phyloP scores from a whole-genome alignment of 2,113 vertebrate species.

The Lophotis ruficrista region DNA sequence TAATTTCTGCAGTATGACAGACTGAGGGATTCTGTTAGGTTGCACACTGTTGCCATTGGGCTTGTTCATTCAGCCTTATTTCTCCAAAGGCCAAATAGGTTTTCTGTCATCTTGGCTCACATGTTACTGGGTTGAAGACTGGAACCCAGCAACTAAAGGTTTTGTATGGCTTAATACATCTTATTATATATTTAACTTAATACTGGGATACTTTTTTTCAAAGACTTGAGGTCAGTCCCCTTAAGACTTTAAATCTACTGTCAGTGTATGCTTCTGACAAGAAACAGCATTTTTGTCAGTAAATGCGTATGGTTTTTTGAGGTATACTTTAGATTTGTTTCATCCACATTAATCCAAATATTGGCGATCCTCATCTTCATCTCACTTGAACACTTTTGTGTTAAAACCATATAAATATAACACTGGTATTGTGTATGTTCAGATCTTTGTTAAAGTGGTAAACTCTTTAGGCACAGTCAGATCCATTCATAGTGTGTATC shows the following conservation, averaged over 20 bases:
- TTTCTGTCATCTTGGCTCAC: not conserved
- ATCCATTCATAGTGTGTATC: constrained; percentile 43
- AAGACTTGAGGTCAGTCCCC: not conserved
- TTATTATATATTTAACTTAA: not conserved
- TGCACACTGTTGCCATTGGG: not conserved
- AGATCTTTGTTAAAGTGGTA: not conserved
- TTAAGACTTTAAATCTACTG: not conserved
- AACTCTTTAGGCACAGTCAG: not conserved
- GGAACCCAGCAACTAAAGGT: not conserved
- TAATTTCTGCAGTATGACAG: not conserved
- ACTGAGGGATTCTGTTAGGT: not conserved
- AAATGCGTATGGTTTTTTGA: not conserved
- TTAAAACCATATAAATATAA: not conserved
- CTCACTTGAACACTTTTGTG: not conserved
- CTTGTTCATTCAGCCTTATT: not conserved
- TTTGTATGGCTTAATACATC: not conserved
- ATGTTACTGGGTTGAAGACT: not conserved
- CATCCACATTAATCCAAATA: not conserved
- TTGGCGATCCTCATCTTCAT: not conserved
- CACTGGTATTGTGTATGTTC: not conserved
- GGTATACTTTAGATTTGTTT: not conserved
- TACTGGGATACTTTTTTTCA: not conserved
- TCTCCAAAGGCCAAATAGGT: not conserved
- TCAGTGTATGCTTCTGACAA: not conserved
- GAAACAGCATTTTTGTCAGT: not conserved